phyloP scores from a whole-genome alignment of 2,113 vertebrate species.

The Acanthisitta chloris region DNA sequence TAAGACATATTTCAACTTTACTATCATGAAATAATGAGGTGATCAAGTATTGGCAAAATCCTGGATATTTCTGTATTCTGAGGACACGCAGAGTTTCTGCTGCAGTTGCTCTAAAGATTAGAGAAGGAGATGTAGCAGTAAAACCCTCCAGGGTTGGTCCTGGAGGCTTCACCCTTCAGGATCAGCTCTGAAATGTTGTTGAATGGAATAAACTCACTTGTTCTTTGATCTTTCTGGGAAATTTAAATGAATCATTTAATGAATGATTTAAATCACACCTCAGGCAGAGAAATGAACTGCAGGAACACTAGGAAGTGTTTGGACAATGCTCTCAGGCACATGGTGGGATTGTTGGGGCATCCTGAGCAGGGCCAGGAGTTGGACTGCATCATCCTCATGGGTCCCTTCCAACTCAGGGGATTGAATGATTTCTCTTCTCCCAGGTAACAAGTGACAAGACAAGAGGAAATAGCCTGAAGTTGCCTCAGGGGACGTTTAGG shows the following conservation, averaged over 20 bases:
- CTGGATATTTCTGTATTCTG: neutral
- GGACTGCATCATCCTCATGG: too few species aligned
- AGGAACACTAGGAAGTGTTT: neutral
- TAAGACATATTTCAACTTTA: neutral
- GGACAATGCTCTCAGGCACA: accelerated
- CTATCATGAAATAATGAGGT: neutral
- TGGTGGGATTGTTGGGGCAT: neutral
- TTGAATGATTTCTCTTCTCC: too few species aligned
- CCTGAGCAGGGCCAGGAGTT: neutral
- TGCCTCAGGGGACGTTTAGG: too few species aligned
- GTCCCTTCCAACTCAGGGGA: neutral
- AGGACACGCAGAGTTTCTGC: neutral
- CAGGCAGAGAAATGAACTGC: neutral
- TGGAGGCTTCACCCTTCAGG: neutral
- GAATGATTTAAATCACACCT: too few species aligned
- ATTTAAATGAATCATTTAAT: neutral
- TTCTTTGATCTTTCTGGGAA: neutral
- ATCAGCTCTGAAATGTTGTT: neutral
- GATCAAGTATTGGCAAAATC: neutral
- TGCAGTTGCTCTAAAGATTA: neutral
- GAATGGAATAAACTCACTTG: neutral
- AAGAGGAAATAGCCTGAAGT: too few species aligned
- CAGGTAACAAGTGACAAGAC: too few species aligned
- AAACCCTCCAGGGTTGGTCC: neutral
- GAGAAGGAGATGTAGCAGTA: neutral